Conservation (phyloP, 2,113 vertebrate species). For the Dasyurus viverrinus region DNA sequence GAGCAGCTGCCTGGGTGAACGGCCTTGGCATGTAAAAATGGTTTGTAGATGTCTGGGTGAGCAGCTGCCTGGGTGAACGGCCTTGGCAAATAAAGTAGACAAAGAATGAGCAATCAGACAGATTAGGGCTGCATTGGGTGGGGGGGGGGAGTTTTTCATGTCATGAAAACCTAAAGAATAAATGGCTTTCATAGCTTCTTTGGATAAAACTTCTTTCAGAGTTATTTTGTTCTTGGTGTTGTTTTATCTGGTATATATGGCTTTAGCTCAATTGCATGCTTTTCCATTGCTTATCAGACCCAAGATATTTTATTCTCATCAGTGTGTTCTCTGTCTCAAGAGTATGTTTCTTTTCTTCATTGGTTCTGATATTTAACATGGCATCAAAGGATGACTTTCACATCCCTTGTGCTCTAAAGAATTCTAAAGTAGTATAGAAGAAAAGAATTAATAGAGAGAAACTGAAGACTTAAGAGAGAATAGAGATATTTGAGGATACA, state of each 20-base stretch:
- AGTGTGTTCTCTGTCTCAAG: background rate
- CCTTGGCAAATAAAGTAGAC: no score
- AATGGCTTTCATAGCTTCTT: background rate
- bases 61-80: no score
- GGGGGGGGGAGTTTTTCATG: background rate
- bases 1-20: no score
- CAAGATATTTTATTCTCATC: background rate
- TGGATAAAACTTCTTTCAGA: background rate
- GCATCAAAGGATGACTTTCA: background rate
- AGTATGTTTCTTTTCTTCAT: background rate
- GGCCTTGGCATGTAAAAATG: no score
- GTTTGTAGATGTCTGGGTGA: no score
- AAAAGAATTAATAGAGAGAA: background rate
- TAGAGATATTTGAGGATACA: background rate
- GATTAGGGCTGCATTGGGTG: background rate
- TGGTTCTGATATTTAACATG: background rate
- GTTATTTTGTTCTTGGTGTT: background rate
- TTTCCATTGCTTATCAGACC: background rate
- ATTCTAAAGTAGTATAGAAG: background rate
- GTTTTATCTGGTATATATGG: background rate
- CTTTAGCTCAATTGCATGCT: background rate
- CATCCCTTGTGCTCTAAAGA: background rate
- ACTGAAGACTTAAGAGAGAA: background rate
- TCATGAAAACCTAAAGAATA: background rate
- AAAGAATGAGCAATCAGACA: background rate